Conservation (phyloP, 2,888 invertebrate genomes). For the Trichopoda pennipes region DNA sequence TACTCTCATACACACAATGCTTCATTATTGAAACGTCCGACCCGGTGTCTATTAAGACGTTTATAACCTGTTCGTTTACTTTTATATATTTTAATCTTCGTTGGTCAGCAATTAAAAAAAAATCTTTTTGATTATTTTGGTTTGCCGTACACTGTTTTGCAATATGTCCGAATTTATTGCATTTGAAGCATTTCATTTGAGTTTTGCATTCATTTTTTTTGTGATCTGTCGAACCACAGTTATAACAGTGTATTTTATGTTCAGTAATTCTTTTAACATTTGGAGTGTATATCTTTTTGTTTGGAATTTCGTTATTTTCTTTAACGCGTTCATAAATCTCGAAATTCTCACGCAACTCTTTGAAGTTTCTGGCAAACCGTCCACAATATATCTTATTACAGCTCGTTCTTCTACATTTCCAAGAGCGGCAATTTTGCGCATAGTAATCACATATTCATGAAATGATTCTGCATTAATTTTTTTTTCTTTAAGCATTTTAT, state of each 20-base stretch:
- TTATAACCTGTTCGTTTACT: conserved; percentile 8
- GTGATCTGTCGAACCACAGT: conserved; percentile 27
- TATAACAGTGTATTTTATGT: conserved; percentile 26
- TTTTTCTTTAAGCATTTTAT: conserved; percentile 31
- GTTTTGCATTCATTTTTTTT: conserved; percentile 23
- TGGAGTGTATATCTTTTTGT: not conserved
- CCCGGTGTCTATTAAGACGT: conserved; percentile 26
- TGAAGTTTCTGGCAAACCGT: conserved; percentile 7
- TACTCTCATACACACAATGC: not conserved
- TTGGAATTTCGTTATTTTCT: not conserved
- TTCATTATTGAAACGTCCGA: conserved; percentile 41
- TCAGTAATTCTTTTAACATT: not conserved
- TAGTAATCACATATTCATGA: conserved; percentile 31
- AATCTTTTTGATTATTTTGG: conserved; percentile 8
- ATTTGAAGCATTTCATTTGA: conserved; percentile 35
- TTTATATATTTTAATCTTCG: conserved; percentile 5
- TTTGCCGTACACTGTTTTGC: conserved; percentile 16
- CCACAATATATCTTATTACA: conserved; percentile 27
- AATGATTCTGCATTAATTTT: conserved; percentile 26
- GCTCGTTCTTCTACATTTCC: conserved; percentile 35
- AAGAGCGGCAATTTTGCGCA: conserved; percentile 44
- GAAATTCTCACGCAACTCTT: too few species aligned
- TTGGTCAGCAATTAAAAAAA: not conserved
- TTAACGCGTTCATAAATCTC: conserved; percentile 4
- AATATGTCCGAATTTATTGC: conserved; percentile 30